Evolutionary conservation across 1,140 invertebrate species (phyloP).

Genomic region (Lanistes nyassanus): DNA sequence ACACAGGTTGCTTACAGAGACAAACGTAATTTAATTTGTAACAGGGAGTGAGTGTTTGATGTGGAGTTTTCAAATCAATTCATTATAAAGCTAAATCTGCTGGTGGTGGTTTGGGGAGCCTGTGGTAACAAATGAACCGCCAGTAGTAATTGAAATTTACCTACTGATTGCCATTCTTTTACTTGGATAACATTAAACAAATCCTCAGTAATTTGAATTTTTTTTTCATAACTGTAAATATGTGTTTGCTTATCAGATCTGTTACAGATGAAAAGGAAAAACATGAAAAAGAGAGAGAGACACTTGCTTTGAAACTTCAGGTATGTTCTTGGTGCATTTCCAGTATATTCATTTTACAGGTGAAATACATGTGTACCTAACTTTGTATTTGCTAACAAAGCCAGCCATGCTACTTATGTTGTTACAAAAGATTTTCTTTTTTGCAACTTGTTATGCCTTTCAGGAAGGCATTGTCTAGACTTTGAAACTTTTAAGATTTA

Average conservation of each 20-base stretch:
- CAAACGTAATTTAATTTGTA: too few species aligned
- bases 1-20: too few species aligned
- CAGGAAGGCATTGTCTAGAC: neutral
- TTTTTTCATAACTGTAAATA: neutral
- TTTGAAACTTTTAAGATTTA: neutral
- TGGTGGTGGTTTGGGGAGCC: neutral
- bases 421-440: neutral
- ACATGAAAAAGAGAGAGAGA: constrained; percentile 46
- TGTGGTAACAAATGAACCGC: too few species aligned
- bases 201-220: neutral
- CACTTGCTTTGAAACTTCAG: constrained; percentile 46
- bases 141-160: too few species aligned
- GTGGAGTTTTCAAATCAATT: neutral
- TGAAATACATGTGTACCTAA: neutral
- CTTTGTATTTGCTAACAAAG: neutral
- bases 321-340: constrained; percentile 25
- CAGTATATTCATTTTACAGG: neutral
- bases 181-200: neutral
- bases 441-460: neutral
- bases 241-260: constrained; percentile 31
- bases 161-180: neutral
- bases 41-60: too few species aligned
- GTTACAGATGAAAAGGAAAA: constrained; percentile 48
- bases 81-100: neutral
- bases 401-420: neutral